Percentiles rank a stretch among this genome's conserved stretches.
Evolutionary conservation across 2,113 vertebrate genomes (phyloP).

Genomic region (Ageneiosus marmoratus): DNA sequence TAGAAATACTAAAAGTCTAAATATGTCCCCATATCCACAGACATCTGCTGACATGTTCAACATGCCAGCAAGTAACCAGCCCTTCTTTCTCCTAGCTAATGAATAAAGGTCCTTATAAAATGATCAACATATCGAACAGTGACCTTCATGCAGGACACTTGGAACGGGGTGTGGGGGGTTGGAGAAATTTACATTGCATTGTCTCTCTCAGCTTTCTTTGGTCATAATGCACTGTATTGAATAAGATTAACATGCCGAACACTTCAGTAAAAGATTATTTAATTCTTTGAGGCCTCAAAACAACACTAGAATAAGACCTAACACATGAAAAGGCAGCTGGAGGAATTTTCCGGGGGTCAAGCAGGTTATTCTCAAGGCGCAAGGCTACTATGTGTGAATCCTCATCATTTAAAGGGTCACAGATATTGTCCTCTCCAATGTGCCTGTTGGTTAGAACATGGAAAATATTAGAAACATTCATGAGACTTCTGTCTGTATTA

Average conservation of each 20-base stretch:
- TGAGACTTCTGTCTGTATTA: neutral
- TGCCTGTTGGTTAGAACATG: constrained; percentile 67
- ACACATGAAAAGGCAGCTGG: constrained; percentile 87
- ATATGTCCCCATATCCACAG: constrained; percentile 17
- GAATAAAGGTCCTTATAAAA: constrained; percentile 10
- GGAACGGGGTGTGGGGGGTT: neutral
- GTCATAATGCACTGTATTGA: neutral
- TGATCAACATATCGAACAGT: constrained; percentile 5
- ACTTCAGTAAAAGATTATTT: constrained; percentile 64
- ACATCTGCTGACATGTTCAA: constrained; percentile 28
- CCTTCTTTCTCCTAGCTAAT: constrained; percentile 15
- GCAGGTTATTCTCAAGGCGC: constrained; percentile 90
- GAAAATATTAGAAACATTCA: constrained; percentile 2
- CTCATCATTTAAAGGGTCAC: constrained; percentile 65
- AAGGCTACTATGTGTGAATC: constrained; percentile 85
- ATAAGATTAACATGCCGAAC: neutral
- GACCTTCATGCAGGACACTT: constrained; percentile 7
- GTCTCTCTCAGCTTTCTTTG: neutral
- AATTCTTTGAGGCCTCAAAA: constrained; percentile 86
- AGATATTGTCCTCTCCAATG: constrained; percentile 82
- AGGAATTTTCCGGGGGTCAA: constrained; percentile 82
- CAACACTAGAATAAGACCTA: constrained; percentile 83
- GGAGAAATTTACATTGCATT: neutral
- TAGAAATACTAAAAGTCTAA: constrained; percentile 31
- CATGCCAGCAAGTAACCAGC: constrained; percentile 7